Base-by-base conservation (phyloP, 2,888 invertebrate species). In the Seira musarum region DNA sequence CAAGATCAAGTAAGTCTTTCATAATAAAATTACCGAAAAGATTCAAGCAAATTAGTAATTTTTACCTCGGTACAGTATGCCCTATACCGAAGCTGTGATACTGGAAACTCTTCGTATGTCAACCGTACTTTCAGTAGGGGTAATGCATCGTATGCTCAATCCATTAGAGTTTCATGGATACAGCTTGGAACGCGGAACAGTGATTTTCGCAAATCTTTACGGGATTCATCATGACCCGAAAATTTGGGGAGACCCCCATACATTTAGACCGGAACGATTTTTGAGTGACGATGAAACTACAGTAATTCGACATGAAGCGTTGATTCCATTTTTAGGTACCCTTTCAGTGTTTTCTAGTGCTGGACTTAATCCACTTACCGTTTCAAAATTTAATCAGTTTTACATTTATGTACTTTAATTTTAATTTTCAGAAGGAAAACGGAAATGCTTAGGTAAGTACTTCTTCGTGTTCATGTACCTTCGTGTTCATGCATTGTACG, bases 181-280 rank as follows among this genome's bases (percentile, higher is more conserved):
- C 57, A 19, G 13, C 1, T 40, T 84, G 1, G 81, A 79, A 5
- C 82, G 82, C 53, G 74, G 30, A 10, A 75, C 73, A 0, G 21
- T 65, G 25, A 17, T 84, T 0, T 21, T 76, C 6, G 25, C 66
- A 2, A 82, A 83, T 22, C 3, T 69, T 8, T 80, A 81, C 46
- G 53, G 61, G 5, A 49, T 75, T n/a, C 80, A 82, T 57, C 64
- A 80, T 40, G 66, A 84, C 53, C 80, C 81, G 3, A 21, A 70
- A 49, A 61, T 83, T 30, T 84, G 84, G 84, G 80, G 74, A 8
- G 74, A 80, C 17, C 81, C 84, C 1, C 22, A 72, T 0, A 73
- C 67, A 8, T 84, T 84, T 49, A 40, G 74, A n/a, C 82, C 82
- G 0, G 84, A 84, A 17, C 64, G 84, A 35, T 84, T 82, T 60